phyloP scores from a whole-genome alignment of 2,888 invertebrate species.

The Petrophora chlorosata region DNA sequence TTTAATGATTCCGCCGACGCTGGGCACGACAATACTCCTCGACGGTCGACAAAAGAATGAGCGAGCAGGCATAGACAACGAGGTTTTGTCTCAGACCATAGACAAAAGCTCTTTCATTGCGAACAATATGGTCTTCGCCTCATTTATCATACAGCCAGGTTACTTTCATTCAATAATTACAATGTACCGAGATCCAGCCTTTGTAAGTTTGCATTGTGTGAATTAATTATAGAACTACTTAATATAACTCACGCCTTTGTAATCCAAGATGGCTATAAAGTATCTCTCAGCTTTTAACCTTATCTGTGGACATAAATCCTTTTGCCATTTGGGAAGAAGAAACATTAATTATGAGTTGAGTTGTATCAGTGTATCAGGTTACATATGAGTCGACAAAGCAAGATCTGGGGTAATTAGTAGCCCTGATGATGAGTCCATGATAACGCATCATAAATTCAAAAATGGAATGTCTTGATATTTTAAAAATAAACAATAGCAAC shows the following conservation, averaged over 20 bases:
- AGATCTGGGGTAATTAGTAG: constrained; percentile 58
- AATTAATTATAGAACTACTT: constrained; percentile 68
- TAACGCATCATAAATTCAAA: constrained; percentile 36
- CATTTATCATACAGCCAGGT: constrained; percentile 81
- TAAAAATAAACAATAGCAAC: constrained; percentile 37
- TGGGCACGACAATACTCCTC: constrained; percentile 61
- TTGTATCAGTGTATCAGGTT: constrained; percentile 56
- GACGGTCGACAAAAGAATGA: constrained; percentile 74
- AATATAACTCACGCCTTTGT: constrained; percentile 58
- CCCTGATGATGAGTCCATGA: constrained; percentile 47
- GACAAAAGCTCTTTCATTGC: constrained; percentile 80
- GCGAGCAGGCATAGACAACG: constrained; percentile 73
- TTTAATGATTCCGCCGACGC: constrained; percentile 74
- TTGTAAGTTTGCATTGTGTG: constrained; percentile 56
- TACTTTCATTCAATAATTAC: constrained; percentile 82
- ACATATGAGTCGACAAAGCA: constrained; percentile 46
- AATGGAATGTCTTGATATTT: constrained; percentile 37
- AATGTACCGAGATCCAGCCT: constrained; percentile 68
- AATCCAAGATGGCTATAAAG: constrained; percentile 46
- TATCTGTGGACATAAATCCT: constrained; percentile 39
- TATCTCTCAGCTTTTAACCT: constrained; percentile 40
- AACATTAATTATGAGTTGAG: constrained; percentile 43
- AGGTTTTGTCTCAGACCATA: constrained; percentile 74
- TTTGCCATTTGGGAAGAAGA: constrained; percentile 38
- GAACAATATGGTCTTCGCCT: constrained; percentile 77